These are phyloP conservation scores for Acanthacorydalis orientalis DNA, from an alignment of 2,888 invertebrate genomes.

Conservation along the genomic window DNA sequence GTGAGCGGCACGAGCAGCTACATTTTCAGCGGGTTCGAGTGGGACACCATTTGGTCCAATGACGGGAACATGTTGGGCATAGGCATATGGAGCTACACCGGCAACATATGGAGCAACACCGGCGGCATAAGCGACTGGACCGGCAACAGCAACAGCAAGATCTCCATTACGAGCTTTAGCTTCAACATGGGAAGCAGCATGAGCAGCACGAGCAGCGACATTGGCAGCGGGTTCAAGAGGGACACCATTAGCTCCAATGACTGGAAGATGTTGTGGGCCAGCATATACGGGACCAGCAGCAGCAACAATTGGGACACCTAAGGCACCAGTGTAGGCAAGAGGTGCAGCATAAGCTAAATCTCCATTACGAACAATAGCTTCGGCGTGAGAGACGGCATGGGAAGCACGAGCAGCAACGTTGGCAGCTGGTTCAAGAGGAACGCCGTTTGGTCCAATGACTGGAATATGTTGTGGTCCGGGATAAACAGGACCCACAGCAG, in stretches of 20 bases:
- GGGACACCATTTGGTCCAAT: conserved; percentile 2
- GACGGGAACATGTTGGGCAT: neutral
- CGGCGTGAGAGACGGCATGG: neutral
- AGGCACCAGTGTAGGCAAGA: neutral
- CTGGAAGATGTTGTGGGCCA: conserved; percentile 6
- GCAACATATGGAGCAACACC: neutral
- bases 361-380: neutral
- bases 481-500: too few relatives aligned
- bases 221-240: conserved; percentile 4
- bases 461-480: conserved; percentile 1
- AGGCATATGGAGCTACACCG: neutral
- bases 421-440: conserved; percentile 5
- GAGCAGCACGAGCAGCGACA: conserved; percentile 3
- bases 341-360: neutral
- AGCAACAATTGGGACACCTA: neutral
- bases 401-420: conserved; percentile 3
- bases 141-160: conserved; percentile 6
- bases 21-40: conserved; percentile 6
- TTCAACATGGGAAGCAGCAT: conserved; percentile 3
- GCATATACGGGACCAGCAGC: neutral
- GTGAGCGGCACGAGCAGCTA: conserved; percentile 5
- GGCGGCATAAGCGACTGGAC: conserved; percentile 1
- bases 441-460: conserved; percentile 6
- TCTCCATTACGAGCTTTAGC: conserved; percentile 4
- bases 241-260: conserved; percentile 6